These are phyloP conservation scores for Paguma larvata DNA, from an alignment of 2,797 vertebrate species.

Conservation along the genomic window DNA sequence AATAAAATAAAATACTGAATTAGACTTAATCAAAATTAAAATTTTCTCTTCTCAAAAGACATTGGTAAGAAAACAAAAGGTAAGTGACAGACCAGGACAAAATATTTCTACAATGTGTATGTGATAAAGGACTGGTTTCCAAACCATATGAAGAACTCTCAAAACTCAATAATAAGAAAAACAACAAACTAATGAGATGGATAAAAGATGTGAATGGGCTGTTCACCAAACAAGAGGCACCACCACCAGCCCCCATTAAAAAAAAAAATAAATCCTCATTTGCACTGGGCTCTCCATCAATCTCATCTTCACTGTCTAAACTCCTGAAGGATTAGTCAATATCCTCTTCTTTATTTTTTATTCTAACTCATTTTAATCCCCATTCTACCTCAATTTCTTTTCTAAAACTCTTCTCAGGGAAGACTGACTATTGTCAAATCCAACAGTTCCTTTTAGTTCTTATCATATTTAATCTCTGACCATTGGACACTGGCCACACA, in stretches of 20 bases:
- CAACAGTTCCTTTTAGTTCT: neutral
- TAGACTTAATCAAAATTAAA: slow-evolving; percentile 18
- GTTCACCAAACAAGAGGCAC: neutral
- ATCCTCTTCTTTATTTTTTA: neutral
- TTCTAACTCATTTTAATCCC: neutral
- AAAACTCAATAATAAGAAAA: slow-evolving; percentile 1
- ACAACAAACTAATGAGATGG: neutral
- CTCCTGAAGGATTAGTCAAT: neutral
- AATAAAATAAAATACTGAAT: neutral
- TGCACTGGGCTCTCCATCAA: neutral
- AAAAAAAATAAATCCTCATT: neutral
- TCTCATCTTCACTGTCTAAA: neutral
- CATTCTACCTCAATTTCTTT: neutral
- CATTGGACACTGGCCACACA: neutral
- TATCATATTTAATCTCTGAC: neutral
- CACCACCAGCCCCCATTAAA: neutral
- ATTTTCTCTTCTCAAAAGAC: slow-evolving; percentile 23
- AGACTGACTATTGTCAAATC: neutral
- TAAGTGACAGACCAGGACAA: neutral
- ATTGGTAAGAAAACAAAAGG: neutral
- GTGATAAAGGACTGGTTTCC: slow-evolving; percentile 3
- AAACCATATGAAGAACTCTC: neutral
- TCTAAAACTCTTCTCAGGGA: neutral
- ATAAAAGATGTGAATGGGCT: neutral
- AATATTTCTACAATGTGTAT: neutral